These are phyloP conservation scores for Urechis unicinctus DNA, from an alignment of 2,888 invertebrate genomes.

Conservation along the genomic window DNA sequence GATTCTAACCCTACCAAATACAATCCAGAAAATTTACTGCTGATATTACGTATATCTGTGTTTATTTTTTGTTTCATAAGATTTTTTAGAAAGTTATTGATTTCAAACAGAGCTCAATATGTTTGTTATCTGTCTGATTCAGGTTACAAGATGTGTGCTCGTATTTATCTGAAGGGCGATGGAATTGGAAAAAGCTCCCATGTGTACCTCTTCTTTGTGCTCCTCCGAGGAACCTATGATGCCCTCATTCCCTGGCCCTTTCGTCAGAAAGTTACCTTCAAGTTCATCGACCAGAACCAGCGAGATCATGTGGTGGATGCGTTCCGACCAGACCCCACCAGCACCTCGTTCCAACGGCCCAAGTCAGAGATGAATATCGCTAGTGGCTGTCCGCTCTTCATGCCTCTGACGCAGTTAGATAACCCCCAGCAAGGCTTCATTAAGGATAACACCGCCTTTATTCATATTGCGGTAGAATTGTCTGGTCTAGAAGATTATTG, in stretches of 20 bases:
- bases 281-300: slow-evolving; percentile 35
- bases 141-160: slow-evolving; percentile 43
- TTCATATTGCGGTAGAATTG: slow-evolving; percentile 38
- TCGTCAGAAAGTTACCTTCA: slow-evolving; percentile 36
- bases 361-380: slow-evolving; percentile 41
- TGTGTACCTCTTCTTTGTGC: slow-evolving; percentile 43
- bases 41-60: too few species aligned
- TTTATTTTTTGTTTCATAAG: too few species aligned
- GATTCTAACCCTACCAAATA: too few species aligned
- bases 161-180: slow-evolving; percentile 45
- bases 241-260: slow-evolving; percentile 43
- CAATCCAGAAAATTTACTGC: too few species aligned
- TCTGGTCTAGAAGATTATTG: too few species aligned
- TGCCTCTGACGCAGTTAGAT: slow-evolving; percentile 9
- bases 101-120: too few species aligned
- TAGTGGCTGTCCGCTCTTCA: slow-evolving; percentile 19
- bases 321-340: slow-evolving; percentile 40
- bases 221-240: slow-evolving; percentile 45
- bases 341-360: slow-evolving; percentile 36
- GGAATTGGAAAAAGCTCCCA: slow-evolving; percentile 41
- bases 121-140: too few species aligned
- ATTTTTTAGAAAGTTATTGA: too few species aligned
- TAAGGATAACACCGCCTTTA: slow-evolving; percentile 38
- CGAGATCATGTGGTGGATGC: slow-evolving; percentile 31
- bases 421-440: slow-evolving; percentile 26